Base-by-base conservation (phyloP, 2,888 invertebrate genomes). In the Tetropium fuscum region DNA sequence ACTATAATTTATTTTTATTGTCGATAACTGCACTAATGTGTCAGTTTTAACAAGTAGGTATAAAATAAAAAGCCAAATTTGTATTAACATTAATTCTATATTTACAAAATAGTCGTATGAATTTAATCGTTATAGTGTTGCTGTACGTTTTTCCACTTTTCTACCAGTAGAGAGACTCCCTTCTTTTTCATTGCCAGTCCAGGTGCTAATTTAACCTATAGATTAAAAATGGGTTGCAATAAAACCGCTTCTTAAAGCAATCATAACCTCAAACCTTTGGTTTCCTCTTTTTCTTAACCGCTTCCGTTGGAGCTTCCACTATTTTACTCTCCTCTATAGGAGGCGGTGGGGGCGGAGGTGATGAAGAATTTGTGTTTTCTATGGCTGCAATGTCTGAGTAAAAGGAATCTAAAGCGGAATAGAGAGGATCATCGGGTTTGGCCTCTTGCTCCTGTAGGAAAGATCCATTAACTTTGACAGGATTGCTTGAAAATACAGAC, bases 61-160 rank as follows among this genome's bases (percentile, higher is more conserved):
- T n/a, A n/a, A n/a, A n/a, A n/a, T n/a, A n/a, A n/a, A n/a, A n/a
- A n/a, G n/a, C n/a, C n/a, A n/a, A n/a, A n/a, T n/a, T n/a, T n/a
- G n/a, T n/a, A n/a, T n/a, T n/a, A n/a, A n/a, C n/a, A n/a, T n/a
- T n/a, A n/a, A n/a, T n/a, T n/a, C n/a, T n/a, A n/a, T n/a, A n/a
- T n/a, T n/a, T n/a, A n/a, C n/a, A n/a, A n/a, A n/a, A n/a, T n/a
- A n/a, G n/a, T n/a, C n/a, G n/a, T n/a, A n/a, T n/a, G n/a, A n/a
- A n/a, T n/a, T 25, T 36, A 48, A 59, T 64, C 59, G 11, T 64
- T 56, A 38, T 63, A 66, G 30, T 63, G 58, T 41, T 66, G 66
- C 25, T 90, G 88, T 36, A 88, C 87, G 72, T 87, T 87, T 78
- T 90, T 88, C 90, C 90, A 90, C 70, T 90, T 90, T 51, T 89